Evolutionary conservation across 2,113 vertebrate species (phyloP).

Genomic region (Azemiops feae): DNA sequence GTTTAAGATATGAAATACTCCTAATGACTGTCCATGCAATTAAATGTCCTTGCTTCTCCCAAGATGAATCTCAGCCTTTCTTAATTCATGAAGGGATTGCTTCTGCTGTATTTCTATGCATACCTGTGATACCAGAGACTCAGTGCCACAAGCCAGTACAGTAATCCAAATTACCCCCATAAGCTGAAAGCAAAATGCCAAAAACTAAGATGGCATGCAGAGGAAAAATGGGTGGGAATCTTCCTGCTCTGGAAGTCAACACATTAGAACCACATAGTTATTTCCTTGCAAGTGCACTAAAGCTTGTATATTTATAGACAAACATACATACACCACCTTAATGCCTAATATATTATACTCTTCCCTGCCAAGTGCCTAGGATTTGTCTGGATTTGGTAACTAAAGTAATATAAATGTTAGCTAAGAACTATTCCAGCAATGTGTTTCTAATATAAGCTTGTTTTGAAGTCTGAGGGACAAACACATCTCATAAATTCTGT

Average conservation of each 20-base stretch:
- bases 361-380: slow-evolving; percentile 73
- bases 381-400: slow-evolving; percentile 79
- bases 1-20: background rate
- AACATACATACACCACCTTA: slow-evolving; percentile 58
- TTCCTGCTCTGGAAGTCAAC: slow-evolving; percentile 57
- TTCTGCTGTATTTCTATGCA: slow-evolving; percentile 58
- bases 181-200: slow-evolving; percentile 51
- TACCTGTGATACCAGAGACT: slow-evolving; percentile 66
- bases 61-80: slow-evolving; percentile 68
- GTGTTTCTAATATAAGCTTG: slow-evolving; percentile 83
- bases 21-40: background rate
- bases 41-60: slow-evolving; percentile 37
- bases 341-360: slow-evolving; percentile 80
- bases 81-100: slow-evolving; percentile 57
- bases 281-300: slow-evolving; percentile 65
- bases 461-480: slow-evolving; percentile 80
- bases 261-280: slow-evolving; percentile 69
- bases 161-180: slow-evolving; percentile 63
- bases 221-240: slow-evolving; percentile 47
- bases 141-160: slow-evolving; percentile 34
- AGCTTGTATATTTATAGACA: slow-evolving; percentile 73
- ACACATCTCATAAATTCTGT: slow-evolving; percentile 77
- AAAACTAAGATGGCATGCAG: slow-evolving; percentile 30
- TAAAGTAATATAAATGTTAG: slow-evolving; percentile 81
- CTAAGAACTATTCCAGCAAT: slow-evolving; percentile 78